These are phyloP conservation scores for Hormiphora californensis DNA, from an alignment of 37 sponge, comb jelly and placozoan species.

Conservation along the genomic window DNA sequence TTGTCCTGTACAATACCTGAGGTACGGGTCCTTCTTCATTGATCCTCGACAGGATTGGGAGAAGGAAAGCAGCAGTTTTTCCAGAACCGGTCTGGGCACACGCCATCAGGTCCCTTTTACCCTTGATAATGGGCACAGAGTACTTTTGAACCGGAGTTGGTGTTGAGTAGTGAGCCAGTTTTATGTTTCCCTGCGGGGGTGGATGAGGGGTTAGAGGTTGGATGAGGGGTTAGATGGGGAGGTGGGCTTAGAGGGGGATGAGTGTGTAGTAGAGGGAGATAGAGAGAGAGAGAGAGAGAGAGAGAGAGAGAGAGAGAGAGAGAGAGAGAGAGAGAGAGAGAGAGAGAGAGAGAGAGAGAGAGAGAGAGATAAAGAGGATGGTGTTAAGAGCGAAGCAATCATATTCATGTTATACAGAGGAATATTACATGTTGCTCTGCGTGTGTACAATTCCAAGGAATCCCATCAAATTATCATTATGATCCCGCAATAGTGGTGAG, in stretches of 20 bases:
- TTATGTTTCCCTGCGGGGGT: slow-evolving; percentile 12
- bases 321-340: neutral
- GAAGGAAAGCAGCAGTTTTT: slow-evolving; percentile 97
- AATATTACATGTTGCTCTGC: too few relatives aligned
- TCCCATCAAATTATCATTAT: neutral
- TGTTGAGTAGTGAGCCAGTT: slow-evolving; percentile 75
- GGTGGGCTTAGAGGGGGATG: neutral
- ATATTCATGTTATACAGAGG: too few relatives aligned
- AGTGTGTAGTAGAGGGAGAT: neutral
- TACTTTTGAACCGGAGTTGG: slow-evolving; percentile 99
- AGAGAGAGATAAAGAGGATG: too few relatives aligned
- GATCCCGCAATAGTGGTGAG: neutral
- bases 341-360: neutral
- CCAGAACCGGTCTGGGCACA: slow-evolving; percentile 99
- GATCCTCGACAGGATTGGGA: slow-evolving; percentile 72
- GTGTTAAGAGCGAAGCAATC: too few relatives aligned
- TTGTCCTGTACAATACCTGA: too few relatives aligned
- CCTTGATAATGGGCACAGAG: slow-evolving; percentile 81
- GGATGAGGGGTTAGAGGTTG: neutral
- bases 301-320: neutral
- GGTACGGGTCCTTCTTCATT: slow-evolving; percentile 11
- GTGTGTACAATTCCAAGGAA: neutral
- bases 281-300: too few relatives aligned
- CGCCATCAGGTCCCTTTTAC: slow-evolving; percentile 90
- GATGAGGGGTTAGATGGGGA: neutral